Evolutionary conservation across 1,140 invertebrate genomes (phyloP).

Genomic region (Zaprionus davidi): DNA sequence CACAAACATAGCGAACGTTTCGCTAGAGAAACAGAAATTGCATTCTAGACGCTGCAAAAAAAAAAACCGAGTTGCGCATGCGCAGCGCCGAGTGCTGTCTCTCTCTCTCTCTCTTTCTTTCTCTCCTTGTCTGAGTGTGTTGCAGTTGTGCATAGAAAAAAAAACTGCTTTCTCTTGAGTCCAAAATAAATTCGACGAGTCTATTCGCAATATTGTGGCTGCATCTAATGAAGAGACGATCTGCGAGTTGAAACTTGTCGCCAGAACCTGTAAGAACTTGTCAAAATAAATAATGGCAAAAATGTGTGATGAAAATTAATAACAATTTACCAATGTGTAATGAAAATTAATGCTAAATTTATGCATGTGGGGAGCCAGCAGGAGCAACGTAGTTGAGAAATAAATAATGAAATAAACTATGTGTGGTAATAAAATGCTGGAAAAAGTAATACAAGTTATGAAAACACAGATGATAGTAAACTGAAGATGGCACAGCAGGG

Average conservation of each 20-base stretch:
- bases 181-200: conserved; percentile 74
- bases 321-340: conserved; percentile 4
- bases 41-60: conserved; percentile 64
- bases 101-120: conserved; percentile 24
- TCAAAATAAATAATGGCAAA: conserved; percentile 21
- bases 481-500: no score
- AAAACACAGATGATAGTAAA: background rate
- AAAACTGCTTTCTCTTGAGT: conserved; percentile 80
- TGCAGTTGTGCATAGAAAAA: conserved; percentile 63
- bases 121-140: conserved; percentile 25
- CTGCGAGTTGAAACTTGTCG: conserved; percentile 16
- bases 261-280: conserved; percentile 34
- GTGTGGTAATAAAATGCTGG: conserved; percentile 3
- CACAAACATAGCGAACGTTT: conserved; percentile 50
- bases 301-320: conserved; percentile 24
- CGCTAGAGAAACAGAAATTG: conserved; percentile 77
- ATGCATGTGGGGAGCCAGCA: background rate
- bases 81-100: conserved; percentile 52
- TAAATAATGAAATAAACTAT: background rate
- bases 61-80: conserved; percentile 71
- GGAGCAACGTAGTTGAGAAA: background rate
- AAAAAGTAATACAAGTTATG: background rate
- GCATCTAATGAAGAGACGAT: conserved; percentile 47
- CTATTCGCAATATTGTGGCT: conserved; percentile 68
- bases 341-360: conserved; percentile 2